These are phyloP conservation scores for Neogobius melanostomus DNA, from an alignment of 2,113 vertebrate species.

Conservation along the genomic window DNA sequence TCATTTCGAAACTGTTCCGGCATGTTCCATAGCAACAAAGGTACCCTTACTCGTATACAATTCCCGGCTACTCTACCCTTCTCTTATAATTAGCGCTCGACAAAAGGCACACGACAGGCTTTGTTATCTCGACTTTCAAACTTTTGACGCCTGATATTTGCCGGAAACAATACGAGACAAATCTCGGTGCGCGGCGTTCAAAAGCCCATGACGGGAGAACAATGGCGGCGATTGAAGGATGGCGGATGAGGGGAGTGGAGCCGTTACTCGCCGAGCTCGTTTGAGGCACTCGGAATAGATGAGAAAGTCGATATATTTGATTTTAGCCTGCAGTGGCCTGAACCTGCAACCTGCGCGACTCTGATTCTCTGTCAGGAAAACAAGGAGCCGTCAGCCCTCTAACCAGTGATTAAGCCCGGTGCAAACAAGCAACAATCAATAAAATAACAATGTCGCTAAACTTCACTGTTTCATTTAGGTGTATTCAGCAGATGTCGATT, in stretches of 20 bases:
- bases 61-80: neutral
- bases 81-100: neutral
- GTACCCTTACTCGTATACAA: neutral
- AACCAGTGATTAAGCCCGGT: slow-evolving; percentile 14
- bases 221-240: slow-evolving; percentile 14
- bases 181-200: neutral
- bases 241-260: slow-evolving; percentile 21
- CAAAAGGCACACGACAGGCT: neutral
- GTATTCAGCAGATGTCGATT: too few species aligned
- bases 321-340: slow-evolving; percentile 48
- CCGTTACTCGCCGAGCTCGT: slow-evolving; percentile 40
- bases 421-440: neutral
- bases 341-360: slow-evolving; percentile 28
- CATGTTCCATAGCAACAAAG: too few species aligned
- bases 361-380: slow-evolving; percentile 8
- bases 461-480: too few species aligned
- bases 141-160: neutral
- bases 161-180: slow-evolving; percentile 7
- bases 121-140: neutral
- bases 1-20: too few species aligned
- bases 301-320: slow-evolving; percentile 63
- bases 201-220: slow-evolving; percentile 3
- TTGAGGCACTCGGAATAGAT: slow-evolving; percentile 44
- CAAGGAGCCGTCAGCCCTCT: slow-evolving; percentile 6
- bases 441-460: too few species aligned